Evolutionary conservation across 2,888 invertebrate species (phyloP), one percentile per base, ranked within the genome.

Genomic region (Laothoe populi): DNA sequence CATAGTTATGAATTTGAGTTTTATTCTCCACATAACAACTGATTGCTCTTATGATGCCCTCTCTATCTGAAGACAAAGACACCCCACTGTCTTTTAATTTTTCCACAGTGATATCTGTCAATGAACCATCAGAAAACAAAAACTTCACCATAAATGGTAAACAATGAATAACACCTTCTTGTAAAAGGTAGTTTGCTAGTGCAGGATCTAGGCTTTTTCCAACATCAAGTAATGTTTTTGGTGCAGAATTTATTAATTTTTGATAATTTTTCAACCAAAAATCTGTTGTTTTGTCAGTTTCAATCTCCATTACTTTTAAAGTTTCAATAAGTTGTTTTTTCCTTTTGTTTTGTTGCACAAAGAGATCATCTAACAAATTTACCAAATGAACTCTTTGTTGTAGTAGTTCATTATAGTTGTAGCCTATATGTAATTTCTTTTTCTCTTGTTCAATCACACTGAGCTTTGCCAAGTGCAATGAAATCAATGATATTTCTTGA

Each of bases 241-340:
- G 97, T 70, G 96, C 94, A 31, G 94, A 94, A 79, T 97, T 96
- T 79, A 98, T 92, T 48, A 98, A 86, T 70, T 95, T 94, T 83
- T 98, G 98, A 83, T 97, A 98, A 83, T 97, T 97, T 76, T 94
- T 93, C 67, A 96, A 86, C 96, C 96, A 96, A 82, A 96, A 96
- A 77, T 95, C 95, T 71, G 93, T 87, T 1, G 90, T 84, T 59
- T 82, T 87, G 69, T 89, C 87, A 64, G 87, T 91, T 69, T 93
- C 89, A 70, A 70, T 89, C 84, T 98, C 97, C 93, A 97, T 96
- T 77, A 95, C 95, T 73, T 94, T 93, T 74, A 97, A 87, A 0
- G 96, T 96, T 16, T 94, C 93, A 63, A 96, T 84, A 58, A 96
- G 87, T 78, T 96, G 95, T 64, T 93, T 86, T 69, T 95, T 93